These are phyloP conservation scores for Mus caroli DNA, from an alignment of 2,797 vertebrate species.

Conservation along the genomic window DNA sequence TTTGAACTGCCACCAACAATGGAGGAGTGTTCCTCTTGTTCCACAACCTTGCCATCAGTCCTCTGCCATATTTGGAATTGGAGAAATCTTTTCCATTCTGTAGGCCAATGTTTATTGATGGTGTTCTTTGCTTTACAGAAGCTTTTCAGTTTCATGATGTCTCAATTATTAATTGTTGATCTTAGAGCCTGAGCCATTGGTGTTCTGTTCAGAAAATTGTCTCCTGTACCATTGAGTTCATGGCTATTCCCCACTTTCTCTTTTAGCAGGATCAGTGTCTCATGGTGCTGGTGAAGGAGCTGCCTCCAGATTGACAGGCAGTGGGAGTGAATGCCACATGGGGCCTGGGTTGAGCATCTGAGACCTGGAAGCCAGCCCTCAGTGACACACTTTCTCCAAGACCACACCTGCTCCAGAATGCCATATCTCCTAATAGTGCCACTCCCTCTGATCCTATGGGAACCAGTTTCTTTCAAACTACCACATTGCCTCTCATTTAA, in stretches of 20 bases:
- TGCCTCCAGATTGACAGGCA: background rate
- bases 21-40: background rate
- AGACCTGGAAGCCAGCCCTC: background rate
- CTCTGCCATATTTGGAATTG: background rate
- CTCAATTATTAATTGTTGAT: background rate
- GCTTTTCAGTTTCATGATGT: background rate
- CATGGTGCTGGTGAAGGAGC: background rate
- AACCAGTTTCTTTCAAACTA: background rate
- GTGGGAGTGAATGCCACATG: background rate
- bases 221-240: background rate
- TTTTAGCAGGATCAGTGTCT: background rate
- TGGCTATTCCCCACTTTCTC: background rate
- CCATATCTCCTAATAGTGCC: background rate
- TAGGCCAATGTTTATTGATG: background rate
- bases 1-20: background rate
- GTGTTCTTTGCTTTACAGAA: background rate
- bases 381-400: background rate
- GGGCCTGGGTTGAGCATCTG: background rate
- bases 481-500: background rate
- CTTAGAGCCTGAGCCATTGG: background rate
- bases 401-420: background rate
- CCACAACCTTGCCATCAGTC: background rate
- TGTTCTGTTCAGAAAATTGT: background rate
- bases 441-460: background rate
- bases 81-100: background rate